A percentile compares a stretch with the other conserved stretches of the same genome.
phyloP scores from a whole-genome alignment of 2,888 invertebrate species.

The Apotomis capreana region DNA sequence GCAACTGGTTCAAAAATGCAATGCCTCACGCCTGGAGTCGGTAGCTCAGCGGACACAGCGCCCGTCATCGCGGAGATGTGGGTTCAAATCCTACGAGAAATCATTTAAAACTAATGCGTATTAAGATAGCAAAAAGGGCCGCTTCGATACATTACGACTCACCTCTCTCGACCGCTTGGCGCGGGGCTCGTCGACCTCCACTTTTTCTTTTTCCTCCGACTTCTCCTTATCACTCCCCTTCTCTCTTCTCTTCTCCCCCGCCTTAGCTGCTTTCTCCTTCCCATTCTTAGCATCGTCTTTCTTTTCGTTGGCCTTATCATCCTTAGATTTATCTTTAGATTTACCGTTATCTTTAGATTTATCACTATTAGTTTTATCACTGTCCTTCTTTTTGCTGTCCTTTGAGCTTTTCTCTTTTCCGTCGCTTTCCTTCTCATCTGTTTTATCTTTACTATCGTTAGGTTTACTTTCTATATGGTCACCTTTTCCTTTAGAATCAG shows the following conservation, averaged over 20 bases:
- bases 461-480: constrained; percentile 45
- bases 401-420: constrained; percentile 34
- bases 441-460: constrained; percentile 41
- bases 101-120: too few relatives aligned
- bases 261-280: constrained; percentile 36
- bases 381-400: constrained; percentile 35
- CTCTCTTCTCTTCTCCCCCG: constrained; percentile 42
- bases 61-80: too few relatives aligned
- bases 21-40: too few relatives aligned
- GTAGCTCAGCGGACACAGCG: too few relatives aligned
- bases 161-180: constrained; percentile 78
- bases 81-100: too few relatives aligned
- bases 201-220: constrained; percentile 53
- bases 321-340: constrained; percentile 33
- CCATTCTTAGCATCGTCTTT: constrained; percentile 38
- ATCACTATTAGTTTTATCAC: constrained; percentile 23
- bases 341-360: constrained; percentile 34
- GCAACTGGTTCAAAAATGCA: too few relatives aligned
- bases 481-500: constrained; percentile 46
- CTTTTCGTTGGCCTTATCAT: constrained; percentile 32
- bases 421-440: constrained; percentile 38
- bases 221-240: constrained; percentile 47
- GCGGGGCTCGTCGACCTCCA: constrained; percentile 65
- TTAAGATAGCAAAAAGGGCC: too few relatives aligned
- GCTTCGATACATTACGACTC: constrained; percentile 35